Evolutionary conservation across 2,113 vertebrate genomes (phyloP).

Genomic region (Passer montanus): DNA sequence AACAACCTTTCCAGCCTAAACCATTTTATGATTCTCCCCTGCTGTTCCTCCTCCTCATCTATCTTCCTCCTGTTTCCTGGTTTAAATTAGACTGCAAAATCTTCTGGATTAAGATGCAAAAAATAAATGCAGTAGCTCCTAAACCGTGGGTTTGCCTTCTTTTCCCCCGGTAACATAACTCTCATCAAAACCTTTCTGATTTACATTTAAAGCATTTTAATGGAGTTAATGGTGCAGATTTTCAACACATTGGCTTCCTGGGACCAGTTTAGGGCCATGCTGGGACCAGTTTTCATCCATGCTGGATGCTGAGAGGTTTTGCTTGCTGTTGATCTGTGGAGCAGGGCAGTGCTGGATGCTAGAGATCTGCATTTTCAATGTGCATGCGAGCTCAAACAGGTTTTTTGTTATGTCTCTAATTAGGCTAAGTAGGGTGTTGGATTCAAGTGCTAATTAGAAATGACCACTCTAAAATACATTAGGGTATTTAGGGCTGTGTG

Average conservation of each 20-base stretch:
- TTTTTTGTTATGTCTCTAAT: constrained; percentile 45
- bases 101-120: neutral
- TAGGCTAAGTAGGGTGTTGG: constrained; percentile 47
- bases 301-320: neutral
- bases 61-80: neutral
- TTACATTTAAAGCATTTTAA: constrained; percentile 18
- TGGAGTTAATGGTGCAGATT: neutral
- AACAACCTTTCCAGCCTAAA: neutral
- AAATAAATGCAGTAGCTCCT: neutral
- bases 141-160: neutral
- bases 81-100: neutral
- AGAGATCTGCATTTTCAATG: neutral
- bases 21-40: neutral
- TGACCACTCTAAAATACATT: constrained; percentile 48
- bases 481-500: neutral
- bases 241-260: neutral
- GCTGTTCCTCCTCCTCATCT: neutral
- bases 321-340: neutral
- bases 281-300: neutral
- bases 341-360: neutral
- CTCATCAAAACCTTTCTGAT: constrained; percentile 12
- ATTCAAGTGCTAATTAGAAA: constrained; percentile 59
- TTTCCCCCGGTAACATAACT: neutral
- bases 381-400: neutral
- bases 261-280: neutral